Evolutionary conservation across 2,797 vertebrate genomes (phyloP).

Genomic region (Chanos chanos): DNA sequence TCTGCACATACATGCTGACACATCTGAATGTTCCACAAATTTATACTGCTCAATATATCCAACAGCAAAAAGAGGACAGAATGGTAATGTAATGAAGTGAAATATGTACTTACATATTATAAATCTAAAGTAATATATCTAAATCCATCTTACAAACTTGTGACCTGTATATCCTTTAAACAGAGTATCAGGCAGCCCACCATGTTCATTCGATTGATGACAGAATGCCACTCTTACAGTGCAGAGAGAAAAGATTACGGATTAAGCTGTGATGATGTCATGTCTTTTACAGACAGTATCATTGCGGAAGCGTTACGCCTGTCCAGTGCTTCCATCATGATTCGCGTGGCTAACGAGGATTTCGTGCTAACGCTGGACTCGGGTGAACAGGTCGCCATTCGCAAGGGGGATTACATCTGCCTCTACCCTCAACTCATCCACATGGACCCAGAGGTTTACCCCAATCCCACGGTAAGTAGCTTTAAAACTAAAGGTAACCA

Average conservation of each 20-base stretch:
- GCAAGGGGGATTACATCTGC: constrained; percentile 56
- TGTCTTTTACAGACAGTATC: constrained; percentile 46
- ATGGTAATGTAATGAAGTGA: too few species aligned
- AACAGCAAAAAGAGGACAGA: too few species aligned
- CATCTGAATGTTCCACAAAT: background rate
- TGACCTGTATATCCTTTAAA: too few species aligned
- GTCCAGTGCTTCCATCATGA: constrained; percentile 59
- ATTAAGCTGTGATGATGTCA: background rate
- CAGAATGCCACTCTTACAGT: background rate
- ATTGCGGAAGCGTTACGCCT: constrained; percentile 55
- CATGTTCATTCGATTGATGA: too few species aligned
- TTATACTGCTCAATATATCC: too few species aligned
- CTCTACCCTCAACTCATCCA: constrained; percentile 56
- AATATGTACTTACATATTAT: too few species aligned
- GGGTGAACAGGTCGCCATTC: constrained; percentile 29
- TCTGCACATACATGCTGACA: background rate
- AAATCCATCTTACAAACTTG: too few species aligned
- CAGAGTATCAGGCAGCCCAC: too few species aligned
- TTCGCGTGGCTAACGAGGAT: constrained; percentile 50
- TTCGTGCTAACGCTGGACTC: constrained; percentile 47
- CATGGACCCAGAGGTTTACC: constrained; percentile 54
- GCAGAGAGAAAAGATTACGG: background rate
- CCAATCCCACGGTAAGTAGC: constrained; percentile 46
- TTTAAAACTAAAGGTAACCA: background rate
- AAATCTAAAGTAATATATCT: too few species aligned